These are phyloP conservation scores for Corythornis vintsioides DNA, from an alignment of 2,113 vertebrate genomes.

Conservation along the genomic window DNA sequence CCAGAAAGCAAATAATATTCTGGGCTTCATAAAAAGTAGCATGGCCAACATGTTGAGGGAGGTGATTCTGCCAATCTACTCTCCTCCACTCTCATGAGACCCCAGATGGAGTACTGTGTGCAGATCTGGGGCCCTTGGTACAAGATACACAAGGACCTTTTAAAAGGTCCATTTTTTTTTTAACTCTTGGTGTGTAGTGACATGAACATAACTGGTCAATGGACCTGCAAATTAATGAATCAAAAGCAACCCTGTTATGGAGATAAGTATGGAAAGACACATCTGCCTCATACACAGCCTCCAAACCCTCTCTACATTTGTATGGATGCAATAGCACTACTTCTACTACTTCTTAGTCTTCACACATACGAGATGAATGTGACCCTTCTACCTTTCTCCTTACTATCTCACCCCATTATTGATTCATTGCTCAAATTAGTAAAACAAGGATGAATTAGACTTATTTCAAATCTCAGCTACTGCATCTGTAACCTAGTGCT, in stretches of 20 bases:
- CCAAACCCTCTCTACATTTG: neutral
- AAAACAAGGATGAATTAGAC: constrained; percentile 2
- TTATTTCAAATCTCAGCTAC: constrained; percentile 12
- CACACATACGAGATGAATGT: neutral
- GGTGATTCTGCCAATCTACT: neutral
- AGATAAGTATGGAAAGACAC: neutral
- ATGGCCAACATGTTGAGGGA: fast-evolving
- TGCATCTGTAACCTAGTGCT: neutral
- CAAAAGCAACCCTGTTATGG: neutral
- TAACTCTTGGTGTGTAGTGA: neutral
- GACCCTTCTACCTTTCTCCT: neutral
- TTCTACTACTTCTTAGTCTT: neutral
- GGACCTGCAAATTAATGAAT: neutral
- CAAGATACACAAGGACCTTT: neutral
- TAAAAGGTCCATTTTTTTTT: neutral
- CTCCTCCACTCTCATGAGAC: neutral
- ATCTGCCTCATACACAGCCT: neutral
- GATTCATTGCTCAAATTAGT: neutral
- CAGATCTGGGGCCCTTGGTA: neutral
- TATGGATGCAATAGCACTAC: neutral
- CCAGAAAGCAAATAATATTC: neutral
- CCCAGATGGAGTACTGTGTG: neutral
- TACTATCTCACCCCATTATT: neutral
- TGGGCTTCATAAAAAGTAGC: neutral
- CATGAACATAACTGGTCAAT: neutral